Conservation (phyloP, 1,140 invertebrate genomes). For the Alviniconcha marisindica region DNA sequence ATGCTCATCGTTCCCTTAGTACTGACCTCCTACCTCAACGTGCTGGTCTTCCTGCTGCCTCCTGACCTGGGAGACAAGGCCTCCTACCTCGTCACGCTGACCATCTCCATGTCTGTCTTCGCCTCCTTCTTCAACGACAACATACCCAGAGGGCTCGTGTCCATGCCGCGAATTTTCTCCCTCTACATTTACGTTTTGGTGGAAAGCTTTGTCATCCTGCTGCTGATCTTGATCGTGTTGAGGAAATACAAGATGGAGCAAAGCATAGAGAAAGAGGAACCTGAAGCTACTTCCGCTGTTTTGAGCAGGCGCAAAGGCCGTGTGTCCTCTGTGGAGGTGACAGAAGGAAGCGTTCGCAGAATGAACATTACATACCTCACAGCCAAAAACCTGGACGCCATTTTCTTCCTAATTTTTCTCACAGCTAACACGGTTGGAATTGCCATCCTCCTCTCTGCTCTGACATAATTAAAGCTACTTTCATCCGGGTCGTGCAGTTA, state of each 20-base stretch:
- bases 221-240: neutral
- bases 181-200: neutral
- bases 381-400: neutral
- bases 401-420: neutral
- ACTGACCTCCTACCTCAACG: slow-evolving; percentile 78
- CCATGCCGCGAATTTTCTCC: neutral
- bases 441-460: neutral
- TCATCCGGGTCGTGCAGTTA: no score
- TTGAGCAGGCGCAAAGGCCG: neutral
- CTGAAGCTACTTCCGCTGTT: neutral
- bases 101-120: slow-evolving; percentile 77
- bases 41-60: slow-evolving; percentile 79
- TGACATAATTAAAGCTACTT: neutral
- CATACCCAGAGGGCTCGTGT: neutral
- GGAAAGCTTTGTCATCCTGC: neutral
- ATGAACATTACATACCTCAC: neutral
- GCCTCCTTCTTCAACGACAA: neutral
- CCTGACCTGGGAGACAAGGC: slow-evolving; percentile 80
- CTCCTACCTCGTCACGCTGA: slow-evolving; percentile 84
- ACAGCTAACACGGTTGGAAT: neutral
- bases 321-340: neutral
- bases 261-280: no score
- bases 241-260: neutral
- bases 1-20: slow-evolving; percentile 79
- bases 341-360: neutral